Evolutionary conservation across 2,888 invertebrate genomes (phyloP), one percentile per base, ranked within the genome.

Genomic region (Biston stratarius): DNA sequence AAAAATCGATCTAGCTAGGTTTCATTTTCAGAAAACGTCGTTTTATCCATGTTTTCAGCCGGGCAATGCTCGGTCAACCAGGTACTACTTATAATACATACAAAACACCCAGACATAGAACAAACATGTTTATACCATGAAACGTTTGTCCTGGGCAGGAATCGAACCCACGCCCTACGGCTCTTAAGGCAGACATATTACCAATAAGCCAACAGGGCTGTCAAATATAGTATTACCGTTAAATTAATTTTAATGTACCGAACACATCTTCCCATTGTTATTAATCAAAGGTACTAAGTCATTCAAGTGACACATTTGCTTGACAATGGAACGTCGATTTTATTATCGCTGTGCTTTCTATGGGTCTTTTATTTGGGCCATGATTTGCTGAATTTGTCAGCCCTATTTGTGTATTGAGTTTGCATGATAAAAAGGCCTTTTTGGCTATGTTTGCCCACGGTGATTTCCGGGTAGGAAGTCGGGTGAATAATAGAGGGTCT

Each of bases 341-440:
- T 65, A 65, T 65, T 60, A 48, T 65, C 51, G 24, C 49, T 53
- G 11, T n/a, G 36, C 40, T 3, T 55, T 55, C 44, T 24, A 64
- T 52, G n/a, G 36, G 45, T n/a, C 57, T 63, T 57, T 56, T 56
- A 56, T 56, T 49, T 49, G 62, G 33, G 66, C 61, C 42, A 67
- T 67, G 66, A 61, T 61, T 66, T 52, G 66, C 52, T 42, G 52
- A 57, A 67, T 58, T 67, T 57, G 66, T 40, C 66, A 51, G 14
- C 36, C 42, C 24, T 45, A 42, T 59, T 60, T 60, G 65, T 38
- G 44, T 58, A 67, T 67, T 57, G 57, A 67, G 57, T 67, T 61
- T 67, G 47, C 47, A 61, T 61, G 44, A 61, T 57, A 61, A 67
- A 60, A 67, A 49, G 59, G 15, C 10, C 55, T 61, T 59, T 59